These are phyloP conservation scores for Heterochromis multidens DNA, from an alignment of 2,113 vertebrate species.

Conservation along the genomic window DNA sequence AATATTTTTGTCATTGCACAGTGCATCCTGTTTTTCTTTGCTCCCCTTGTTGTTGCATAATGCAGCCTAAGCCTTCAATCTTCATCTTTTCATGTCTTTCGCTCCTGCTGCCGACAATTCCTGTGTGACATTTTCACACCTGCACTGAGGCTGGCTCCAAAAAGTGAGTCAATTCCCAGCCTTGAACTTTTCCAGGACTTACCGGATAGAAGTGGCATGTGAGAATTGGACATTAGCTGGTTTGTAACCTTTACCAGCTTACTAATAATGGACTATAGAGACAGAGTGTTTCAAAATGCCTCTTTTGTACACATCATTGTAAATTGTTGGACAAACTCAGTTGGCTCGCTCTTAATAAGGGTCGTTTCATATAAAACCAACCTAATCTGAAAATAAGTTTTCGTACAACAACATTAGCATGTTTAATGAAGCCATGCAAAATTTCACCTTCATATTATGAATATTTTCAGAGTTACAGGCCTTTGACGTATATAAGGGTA, in stretches of 20 bases:
- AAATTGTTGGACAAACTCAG: not conserved
- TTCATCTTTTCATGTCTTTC: not conserved
- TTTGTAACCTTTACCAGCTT: not conserved
- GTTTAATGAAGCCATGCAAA: not conserved
- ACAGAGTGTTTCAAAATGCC: not conserved
- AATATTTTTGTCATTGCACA: conserved; percentile 10
- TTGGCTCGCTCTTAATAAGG: not conserved
- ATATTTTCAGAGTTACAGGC: not conserved
- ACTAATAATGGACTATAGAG: not conserved
- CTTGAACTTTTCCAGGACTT: not conserved
- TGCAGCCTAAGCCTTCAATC: not conserved
- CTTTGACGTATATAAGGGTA: not conserved
- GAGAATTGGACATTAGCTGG: not conserved
- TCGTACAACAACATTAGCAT: no score
- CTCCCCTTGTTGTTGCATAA: not conserved
- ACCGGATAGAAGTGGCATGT: not conserved
- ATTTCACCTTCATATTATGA: not conserved
- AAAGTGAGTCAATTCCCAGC: not conserved
- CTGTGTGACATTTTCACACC: not conserved
- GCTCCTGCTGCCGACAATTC: not conserved
- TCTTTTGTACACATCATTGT: no score
- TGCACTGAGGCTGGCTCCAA: not conserved
- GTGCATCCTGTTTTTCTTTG: not conserved
- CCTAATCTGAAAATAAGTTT: fast-evolving
- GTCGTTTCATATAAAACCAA: not conserved